Evolutionary conservation across 2,797 vertebrate genomes (phyloP).

Genomic region (Pantherophis vulpinus): DNA sequence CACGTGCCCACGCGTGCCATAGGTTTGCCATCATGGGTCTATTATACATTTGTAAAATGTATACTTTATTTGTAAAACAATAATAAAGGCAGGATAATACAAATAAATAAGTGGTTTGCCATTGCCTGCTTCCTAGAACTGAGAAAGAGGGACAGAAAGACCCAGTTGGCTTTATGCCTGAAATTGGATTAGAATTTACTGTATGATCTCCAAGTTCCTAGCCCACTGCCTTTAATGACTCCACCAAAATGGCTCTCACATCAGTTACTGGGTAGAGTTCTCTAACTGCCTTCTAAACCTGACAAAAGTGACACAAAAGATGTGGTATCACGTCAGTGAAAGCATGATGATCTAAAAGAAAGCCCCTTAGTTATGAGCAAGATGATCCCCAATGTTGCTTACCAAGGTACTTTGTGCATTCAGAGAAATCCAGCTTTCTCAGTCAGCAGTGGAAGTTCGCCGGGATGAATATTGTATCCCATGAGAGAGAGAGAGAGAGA

Average conservation of each 20-base stretch:
- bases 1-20: too few species aligned
- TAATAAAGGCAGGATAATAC: background rate
- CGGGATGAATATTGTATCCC: background rate
- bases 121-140: background rate
- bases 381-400: background rate
- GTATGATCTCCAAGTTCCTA: background rate
- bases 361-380: background rate
- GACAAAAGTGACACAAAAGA: background rate
- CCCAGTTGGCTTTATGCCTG: background rate
- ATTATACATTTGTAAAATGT: background rate
- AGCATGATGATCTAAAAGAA: background rate
- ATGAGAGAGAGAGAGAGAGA: background rate
- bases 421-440: background rate
- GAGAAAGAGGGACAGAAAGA: background rate
- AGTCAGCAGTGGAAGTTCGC: background rate
- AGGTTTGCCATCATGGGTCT: background rate
- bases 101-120: background rate
- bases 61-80: background rate
- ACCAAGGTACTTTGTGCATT: background rate
- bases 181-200: background rate
- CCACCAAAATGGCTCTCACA: background rate
- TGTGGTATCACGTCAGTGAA: background rate
- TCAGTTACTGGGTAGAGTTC: slow-evolving; percentile 3
- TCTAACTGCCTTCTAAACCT: slow-evolving; percentile 4
- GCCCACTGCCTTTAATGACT: background rate